Base-by-base conservation (phyloP, 2,113 vertebrate species). In the Phylloscopus trochilus region DNA sequence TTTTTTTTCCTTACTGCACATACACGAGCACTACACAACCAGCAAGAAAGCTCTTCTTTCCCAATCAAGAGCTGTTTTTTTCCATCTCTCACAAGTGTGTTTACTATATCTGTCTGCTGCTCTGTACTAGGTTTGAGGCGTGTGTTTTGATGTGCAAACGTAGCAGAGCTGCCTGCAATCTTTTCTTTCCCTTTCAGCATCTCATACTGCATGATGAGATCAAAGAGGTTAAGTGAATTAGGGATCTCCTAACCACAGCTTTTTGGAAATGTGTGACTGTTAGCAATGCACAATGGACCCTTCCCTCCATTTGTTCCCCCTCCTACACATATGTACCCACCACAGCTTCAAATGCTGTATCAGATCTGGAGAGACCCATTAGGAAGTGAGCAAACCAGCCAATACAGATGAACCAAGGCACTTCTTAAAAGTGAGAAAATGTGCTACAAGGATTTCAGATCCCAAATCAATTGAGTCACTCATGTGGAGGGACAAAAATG, bases 221-320 rank as follows among this genome's bases (percentile, higher is more conserved):
- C 82, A 95, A 96, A 96, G 75, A 93, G 60, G 76, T 92, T 93
- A 80, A 88, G 68, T 70, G 87, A 91, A 77, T 86, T 55, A 94
- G 56, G 44, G 43, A 41, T 92, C 52, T 93, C 72, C 72, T 47
- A 93, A 87, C 39, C 43, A 41, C 91, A 74, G 90, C 59, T 37
- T 91, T 92, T 87, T 9, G 7, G 75, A 72, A 91, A 63, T 1
- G 8, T 78, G 64, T 2, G 11, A 37, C 75, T 93, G 69, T 60
- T 88, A 92, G 88, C 64, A 92, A 92, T 68, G 44, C 82, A 17
- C 90, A 56, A 46, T 30, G 85, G 82, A 64, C 53, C 27, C 46
- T 70, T 83, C 79, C 49, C 63, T 88, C 72, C 30, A 35, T 87
- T 95, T 92, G 67, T 83, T 95, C 47, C 87, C 52, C 41, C 60